Percentiles rank a stretch among this genome's conserved stretches.
These are phyloP conservation scores for Idaea dimidiata DNA, from an alignment of 2,888 invertebrate species.

Conservation along the genomic window DNA sequence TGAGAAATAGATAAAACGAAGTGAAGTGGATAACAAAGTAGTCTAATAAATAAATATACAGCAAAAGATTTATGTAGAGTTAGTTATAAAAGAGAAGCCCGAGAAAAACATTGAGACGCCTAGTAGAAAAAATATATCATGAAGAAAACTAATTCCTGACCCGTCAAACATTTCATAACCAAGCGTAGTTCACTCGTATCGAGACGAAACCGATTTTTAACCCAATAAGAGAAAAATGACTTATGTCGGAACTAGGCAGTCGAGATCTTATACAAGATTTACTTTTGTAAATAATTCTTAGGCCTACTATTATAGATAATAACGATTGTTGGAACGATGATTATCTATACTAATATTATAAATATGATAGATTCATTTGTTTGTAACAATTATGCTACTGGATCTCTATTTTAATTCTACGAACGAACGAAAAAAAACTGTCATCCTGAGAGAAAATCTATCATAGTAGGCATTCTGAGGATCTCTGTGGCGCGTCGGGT, in stretches of 20 bases:
- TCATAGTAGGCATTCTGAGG: no score
- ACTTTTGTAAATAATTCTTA: neutral
- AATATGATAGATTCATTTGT: no score
- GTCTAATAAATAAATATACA: constrained; percentile 6
- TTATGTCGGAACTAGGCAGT: constrained; percentile 28
- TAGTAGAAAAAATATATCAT: constrained; percentile 36
- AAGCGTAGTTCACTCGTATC: constrained; percentile 47
- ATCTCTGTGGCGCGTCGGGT: no score
- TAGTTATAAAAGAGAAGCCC: constrained; percentile 14
- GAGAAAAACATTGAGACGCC: constrained; percentile 22
- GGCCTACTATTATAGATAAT: neutral
- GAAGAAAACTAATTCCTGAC: constrained; percentile 63
- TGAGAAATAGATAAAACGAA: neutral
- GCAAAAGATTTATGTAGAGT: constrained; percentile 19
- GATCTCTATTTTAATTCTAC: no score
- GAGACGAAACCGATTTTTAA: constrained; percentile 58
- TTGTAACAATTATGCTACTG: no score
- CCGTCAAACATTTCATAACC: constrained; percentile 73
- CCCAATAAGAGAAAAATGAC: constrained; percentile 46
- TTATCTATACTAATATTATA: no score
- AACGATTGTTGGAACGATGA: neutral
- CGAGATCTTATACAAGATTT: neutral
- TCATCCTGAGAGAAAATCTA: no score
- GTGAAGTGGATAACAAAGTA: neutral
- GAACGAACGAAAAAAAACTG: no score